phyloP scores from a whole-genome alignment of 2,888 invertebrate genomes.

The Sarcophaga carnaria region DNA sequence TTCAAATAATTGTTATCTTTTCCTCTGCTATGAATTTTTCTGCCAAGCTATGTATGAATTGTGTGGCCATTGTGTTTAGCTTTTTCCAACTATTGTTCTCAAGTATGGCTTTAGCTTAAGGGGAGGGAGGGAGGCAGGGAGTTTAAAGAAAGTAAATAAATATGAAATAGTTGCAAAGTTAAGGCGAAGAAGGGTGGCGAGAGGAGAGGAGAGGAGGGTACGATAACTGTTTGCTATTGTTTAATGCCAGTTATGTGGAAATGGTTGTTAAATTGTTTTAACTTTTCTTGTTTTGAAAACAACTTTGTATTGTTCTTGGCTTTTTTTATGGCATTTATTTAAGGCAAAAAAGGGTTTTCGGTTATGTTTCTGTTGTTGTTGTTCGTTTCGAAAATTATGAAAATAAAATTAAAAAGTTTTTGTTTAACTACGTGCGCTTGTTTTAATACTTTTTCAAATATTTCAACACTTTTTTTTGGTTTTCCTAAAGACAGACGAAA shows the following conservation, averaged over 20 bases:
- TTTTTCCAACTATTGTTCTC: conserved; percentile 37
- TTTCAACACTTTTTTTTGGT: conserved; percentile 27
- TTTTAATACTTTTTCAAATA: conserved; percentile 21
- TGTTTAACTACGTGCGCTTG: conserved; percentile 32
- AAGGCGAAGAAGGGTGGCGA: neutral
- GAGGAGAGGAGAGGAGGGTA: neutral
- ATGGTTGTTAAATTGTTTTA: conserved; percentile 63
- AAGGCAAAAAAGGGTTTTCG: neutral
- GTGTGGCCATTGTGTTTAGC: conserved; percentile 38
- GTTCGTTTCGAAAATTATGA: conserved; percentile 32
- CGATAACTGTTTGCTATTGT: conserved; percentile 68
- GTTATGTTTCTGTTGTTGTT: neutral
- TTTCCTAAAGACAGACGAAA: too few species aligned
- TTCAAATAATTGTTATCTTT: conserved; percentile 46
- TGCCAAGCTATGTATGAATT: neutral
- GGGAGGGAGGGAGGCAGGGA: neutral
- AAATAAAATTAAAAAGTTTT: conserved; percentile 64
- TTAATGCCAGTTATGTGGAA: conserved; percentile 73
- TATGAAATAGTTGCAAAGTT: conserved; percentile 36
- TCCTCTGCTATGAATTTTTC: conserved; percentile 5
- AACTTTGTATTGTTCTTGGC: conserved; percentile 13
- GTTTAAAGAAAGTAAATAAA: conserved; percentile 39
- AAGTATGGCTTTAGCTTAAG: conserved; percentile 8
- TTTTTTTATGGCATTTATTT: conserved; percentile 38
- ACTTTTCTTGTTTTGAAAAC: conserved; percentile 7